phyloP scores from a whole-genome alignment of 2,888 invertebrate species.

The Pyrrhia umbra region DNA sequence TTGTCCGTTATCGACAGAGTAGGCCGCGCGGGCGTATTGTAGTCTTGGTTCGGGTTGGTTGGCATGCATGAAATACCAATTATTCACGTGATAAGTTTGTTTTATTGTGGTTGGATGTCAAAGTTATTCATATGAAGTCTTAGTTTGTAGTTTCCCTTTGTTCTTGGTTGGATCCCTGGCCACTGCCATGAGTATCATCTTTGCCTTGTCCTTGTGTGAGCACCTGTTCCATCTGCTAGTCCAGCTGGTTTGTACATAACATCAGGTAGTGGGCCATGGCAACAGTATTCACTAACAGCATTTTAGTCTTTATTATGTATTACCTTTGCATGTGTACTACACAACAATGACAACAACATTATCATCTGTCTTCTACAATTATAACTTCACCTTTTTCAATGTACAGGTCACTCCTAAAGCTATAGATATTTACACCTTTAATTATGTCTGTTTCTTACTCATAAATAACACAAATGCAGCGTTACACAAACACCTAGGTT shows the following conservation, averaged over 20 bases:
- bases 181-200: conserved; percentile 8
- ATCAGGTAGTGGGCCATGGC: conserved; percentile 25
- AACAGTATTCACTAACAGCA: conserved; percentile 4
- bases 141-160: conserved; percentile 35
- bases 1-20: conserved; percentile 63
- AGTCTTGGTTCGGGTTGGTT: conserved; percentile 59
- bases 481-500: neutral
- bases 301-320: conserved; percentile 17
- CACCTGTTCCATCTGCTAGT: conserved; percentile 12
- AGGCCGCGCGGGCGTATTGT: conserved; percentile 57
- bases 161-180: conserved; percentile 33
- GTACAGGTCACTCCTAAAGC: conserved; percentile 8
- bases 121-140: conserved; percentile 10
- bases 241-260: conserved; percentile 31
- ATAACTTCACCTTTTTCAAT: conserved; percentile 1
- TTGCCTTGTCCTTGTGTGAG: conserved; percentile 27
- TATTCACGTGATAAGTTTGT: conserved; percentile 40
- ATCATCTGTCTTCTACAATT: neutral
- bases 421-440: neutral
- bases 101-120: conserved; percentile 33
- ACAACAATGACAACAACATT: conserved; percentile 8
- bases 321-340: conserved; percentile 28
- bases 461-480: neutral
- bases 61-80: conserved; percentile 51
- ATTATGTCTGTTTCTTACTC: neutral